These are phyloP conservation scores for Agrenia bidenticulata DNA, from an alignment of 2,888 invertebrate species.

Conservation along the genomic window DNA sequence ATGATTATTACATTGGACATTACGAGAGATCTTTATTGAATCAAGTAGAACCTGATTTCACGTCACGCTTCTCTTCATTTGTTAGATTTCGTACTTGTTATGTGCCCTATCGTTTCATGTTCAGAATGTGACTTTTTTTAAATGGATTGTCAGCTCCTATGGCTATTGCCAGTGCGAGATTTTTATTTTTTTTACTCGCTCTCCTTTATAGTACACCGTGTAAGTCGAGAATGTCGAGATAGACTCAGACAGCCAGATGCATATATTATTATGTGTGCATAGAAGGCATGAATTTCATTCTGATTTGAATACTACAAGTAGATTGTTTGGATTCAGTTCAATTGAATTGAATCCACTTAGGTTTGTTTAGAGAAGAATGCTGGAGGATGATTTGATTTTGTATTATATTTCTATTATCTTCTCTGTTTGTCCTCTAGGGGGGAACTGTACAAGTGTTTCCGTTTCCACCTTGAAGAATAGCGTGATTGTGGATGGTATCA, in stretches of 20 bases:
- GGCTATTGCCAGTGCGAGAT: too few species aligned
- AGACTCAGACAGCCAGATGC: too few species aligned
- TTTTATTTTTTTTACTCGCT: too few species aligned
- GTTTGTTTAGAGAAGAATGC: constrained; percentile 19
- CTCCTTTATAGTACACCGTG: too few species aligned
- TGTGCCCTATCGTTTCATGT: too few species aligned
- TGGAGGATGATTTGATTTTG: constrained; percentile 38
- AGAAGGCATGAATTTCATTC: constrained; percentile 22
- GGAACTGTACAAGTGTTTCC: constrained; percentile 35
- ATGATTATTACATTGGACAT: background rate
- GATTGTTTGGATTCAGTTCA: constrained; percentile 20
- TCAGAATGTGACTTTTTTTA: too few species aligned
- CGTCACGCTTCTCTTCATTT: constrained; percentile 13
- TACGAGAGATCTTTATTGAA: constrained; percentile 10
- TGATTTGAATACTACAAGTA: constrained; percentile 13
- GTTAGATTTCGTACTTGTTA: background rate
- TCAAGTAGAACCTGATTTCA: constrained; percentile 10
- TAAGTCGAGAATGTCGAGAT: too few species aligned
- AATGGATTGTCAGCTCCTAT: too few species aligned
- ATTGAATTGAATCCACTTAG: constrained; percentile 28
- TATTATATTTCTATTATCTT: constrained; percentile 6
- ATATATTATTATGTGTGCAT: constrained; percentile 15
- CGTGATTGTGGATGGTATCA: constrained; percentile 23
- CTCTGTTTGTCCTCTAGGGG: constrained; percentile 6
- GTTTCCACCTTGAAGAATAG: constrained; percentile 24